These are phyloP conservation scores for Lacerta bilineata DNA, from an alignment of 2,797 vertebrate genomes.

Conservation along the genomic window DNA sequence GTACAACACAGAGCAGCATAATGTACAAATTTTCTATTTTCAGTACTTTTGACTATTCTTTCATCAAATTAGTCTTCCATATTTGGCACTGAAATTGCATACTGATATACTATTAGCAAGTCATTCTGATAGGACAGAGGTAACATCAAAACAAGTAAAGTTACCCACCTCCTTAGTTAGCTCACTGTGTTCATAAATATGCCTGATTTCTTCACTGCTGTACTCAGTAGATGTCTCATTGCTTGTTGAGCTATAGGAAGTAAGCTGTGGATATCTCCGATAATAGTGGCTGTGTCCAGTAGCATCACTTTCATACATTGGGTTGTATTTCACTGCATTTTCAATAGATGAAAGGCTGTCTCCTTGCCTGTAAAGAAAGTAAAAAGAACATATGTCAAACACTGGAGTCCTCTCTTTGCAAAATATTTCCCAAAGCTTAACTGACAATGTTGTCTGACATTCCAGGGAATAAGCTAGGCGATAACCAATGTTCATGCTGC, in stretches of 20 bases:
- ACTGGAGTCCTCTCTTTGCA: constrained; percentile 30
- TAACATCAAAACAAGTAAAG: constrained; percentile 17
- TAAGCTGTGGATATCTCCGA: constrained; percentile 85
- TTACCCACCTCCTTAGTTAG: constrained; percentile 91
- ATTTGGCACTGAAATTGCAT: background rate
- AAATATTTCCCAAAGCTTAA: constrained; percentile 11
- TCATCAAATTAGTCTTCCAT: background rate
- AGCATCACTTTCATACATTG: constrained; percentile 91
- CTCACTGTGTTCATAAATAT: constrained; percentile 94
- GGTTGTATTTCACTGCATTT: constrained; percentile 93
- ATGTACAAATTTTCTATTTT: background rate
- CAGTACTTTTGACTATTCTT: background rate
- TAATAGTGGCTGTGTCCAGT: constrained; percentile 88
- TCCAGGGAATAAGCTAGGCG: constrained; percentile 44
- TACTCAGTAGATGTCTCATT: constrained; percentile 90
- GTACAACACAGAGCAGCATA: background rate
- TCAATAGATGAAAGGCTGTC: constrained; percentile 90
- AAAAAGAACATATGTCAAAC: constrained; percentile 40
- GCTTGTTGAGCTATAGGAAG: constrained; percentile 86
- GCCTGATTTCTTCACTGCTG: constrained; percentile 94
- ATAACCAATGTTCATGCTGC: background rate
- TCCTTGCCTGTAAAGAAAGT: constrained; percentile 79
- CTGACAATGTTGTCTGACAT: constrained; percentile 33
- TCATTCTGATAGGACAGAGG: background rate
- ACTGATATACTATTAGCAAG: background rate